A percentile compares a stretch with the other conserved stretches of the same genome.
Conservation (phyloP, 2,797 vertebrate genomes). For the Macrochelys suwanniensis region DNA sequence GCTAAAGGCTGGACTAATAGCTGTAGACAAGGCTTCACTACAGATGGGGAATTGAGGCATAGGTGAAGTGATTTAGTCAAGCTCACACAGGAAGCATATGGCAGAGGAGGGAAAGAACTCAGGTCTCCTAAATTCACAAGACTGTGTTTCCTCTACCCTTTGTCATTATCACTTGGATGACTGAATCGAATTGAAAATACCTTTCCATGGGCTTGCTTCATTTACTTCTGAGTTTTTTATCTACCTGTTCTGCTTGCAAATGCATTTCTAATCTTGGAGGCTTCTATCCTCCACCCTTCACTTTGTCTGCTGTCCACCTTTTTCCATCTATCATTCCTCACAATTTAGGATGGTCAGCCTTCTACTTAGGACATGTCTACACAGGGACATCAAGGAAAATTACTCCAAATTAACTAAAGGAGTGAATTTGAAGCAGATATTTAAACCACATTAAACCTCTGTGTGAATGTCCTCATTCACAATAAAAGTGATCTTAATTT, state of each 20-base stretch:
- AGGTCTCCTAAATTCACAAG: neutral
- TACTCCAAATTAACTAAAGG: neutral
- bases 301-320: neutral
- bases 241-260: constrained; percentile 7
- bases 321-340: neutral
- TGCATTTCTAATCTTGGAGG: neutral
- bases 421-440: neutral
- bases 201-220: neutral
- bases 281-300: neutral
- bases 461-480: neutral
- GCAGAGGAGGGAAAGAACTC: neutral
- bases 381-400: neutral
- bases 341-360: neutral
- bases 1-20: neutral
- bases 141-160: neutral
- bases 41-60: neutral
- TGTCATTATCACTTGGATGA: constrained; percentile 27
- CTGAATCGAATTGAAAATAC: neutral
- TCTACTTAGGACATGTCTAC: neutral
- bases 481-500: neutral
- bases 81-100: constrained; percentile 4
- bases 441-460: neutral
- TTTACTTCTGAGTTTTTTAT: neutral
- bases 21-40: neutral
- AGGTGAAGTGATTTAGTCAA: neutral